Evolutionary conservation across 2,797 vertebrate genomes (phyloP).

Genomic region (Iguana delicatissima): DNA sequence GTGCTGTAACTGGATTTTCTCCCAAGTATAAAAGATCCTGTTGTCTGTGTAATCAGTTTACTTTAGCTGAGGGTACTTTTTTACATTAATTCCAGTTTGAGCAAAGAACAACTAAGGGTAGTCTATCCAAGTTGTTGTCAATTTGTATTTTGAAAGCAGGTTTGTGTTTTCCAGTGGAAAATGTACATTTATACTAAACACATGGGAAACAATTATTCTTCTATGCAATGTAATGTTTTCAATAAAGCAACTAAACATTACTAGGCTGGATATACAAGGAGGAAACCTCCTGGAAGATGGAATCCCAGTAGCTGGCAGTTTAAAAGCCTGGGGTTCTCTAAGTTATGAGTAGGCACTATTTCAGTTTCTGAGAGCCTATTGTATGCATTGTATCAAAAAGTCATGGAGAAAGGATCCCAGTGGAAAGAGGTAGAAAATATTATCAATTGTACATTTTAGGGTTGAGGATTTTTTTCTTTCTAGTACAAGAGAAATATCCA

Average conservation of each 20-base stretch:
- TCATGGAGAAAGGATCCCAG: no score
- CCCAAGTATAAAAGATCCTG: background rate
- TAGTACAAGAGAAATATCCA: slow-evolving; percentile 16
- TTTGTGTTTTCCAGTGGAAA: background rate
- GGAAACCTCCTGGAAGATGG: background rate
- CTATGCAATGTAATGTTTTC: background rate
- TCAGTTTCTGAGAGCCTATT: background rate
- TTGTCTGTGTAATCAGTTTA: background rate
- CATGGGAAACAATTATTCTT: background rate
- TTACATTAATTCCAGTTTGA: no score
- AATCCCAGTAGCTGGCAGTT: background rate
- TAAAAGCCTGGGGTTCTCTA: background rate
- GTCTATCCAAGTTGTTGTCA: background rate
- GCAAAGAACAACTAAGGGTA: background rate
- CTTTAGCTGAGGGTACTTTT: background rate
- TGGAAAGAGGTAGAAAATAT: background rate
- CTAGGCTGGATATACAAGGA: background rate
- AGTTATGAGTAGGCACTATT: background rate
- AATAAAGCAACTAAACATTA: background rate
- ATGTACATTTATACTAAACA: background rate
- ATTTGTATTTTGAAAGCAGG: background rate
- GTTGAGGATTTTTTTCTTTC: background rate
- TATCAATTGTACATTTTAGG: no score
- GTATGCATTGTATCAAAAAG: background rate
- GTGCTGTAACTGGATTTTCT: background rate